phyloP scores from a whole-genome alignment of 1,140 invertebrate genomes.

The Pseudomyrmex concolor region DNA sequence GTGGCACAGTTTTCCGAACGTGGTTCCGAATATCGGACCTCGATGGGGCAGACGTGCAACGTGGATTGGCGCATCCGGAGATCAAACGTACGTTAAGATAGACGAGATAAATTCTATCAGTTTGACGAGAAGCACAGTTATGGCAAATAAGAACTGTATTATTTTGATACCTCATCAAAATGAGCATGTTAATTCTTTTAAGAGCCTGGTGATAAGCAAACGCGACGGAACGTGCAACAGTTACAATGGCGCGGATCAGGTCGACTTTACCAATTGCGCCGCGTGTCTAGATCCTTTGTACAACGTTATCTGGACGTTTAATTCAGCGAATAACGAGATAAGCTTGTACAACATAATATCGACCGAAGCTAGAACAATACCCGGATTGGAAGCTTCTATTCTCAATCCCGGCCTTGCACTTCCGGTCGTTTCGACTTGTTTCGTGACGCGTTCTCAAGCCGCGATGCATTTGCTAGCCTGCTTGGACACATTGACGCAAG shows the following conservation, averaged over 20 bases:
- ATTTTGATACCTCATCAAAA: constrained; percentile 89
- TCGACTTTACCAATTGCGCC: constrained; percentile 90
- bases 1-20: constrained; percentile 93
- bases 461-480: constrained; percentile 95
- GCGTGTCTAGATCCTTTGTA: constrained; percentile 95
- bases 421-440: constrained; percentile 89
- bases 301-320: constrained; percentile 94
- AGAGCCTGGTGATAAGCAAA: constrained; percentile 94
- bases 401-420: constrained; percentile 92
- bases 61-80: constrained; percentile 97
- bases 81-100: constrained; percentile 97
- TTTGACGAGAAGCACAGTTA: constrained; percentile 93
- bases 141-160: constrained; percentile 94
- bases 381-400: constrained; percentile 85
- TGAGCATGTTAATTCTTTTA: constrained; percentile 89
- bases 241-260: constrained; percentile 91
- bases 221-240: constrained; percentile 93
- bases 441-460: constrained; percentile 92
- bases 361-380: constrained; percentile 86
- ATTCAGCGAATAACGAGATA: constrained; percentile 89
- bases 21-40: constrained; percentile 92
- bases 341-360: constrained; percentile 93
- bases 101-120: constrained; percentile 97
- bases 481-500: constrained; percentile 94
- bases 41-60: constrained; percentile 93